Conservation (phyloP, 2,797 vertebrate genomes). For the Centropyge bicolor region DNA sequence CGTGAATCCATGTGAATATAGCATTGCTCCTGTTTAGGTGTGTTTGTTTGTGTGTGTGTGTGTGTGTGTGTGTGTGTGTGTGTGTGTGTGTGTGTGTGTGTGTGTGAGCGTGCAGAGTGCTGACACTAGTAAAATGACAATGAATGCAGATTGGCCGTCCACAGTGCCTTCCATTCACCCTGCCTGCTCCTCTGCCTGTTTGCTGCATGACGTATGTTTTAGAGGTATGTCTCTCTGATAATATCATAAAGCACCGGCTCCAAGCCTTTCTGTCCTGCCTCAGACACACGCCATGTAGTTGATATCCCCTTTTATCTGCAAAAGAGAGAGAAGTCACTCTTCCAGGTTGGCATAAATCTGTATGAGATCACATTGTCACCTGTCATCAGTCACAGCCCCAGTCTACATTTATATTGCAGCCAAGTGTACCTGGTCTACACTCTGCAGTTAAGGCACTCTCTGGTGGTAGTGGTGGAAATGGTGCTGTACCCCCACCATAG, state of each 20-base stretch:
- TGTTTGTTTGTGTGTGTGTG: not conserved
- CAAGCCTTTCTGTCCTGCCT: not conserved
- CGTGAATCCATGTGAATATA: no score
- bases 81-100: conserved; percentile 4
- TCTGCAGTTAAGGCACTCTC: no score
- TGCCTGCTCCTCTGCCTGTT: not conserved
- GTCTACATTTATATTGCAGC: conserved; percentile 16
- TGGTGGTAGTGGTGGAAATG: not conserved
- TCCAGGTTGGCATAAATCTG: not conserved
- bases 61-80: not conserved
- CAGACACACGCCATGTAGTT: not conserved
- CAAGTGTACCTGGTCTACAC: not conserved
- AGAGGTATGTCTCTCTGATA: conserved; percentile 7
- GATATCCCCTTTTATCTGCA: not conserved
- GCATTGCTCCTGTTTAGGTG: no score
- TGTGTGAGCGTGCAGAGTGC: conserved; percentile 47
- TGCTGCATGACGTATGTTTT: not conserved
- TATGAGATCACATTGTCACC: conserved; percentile 5
- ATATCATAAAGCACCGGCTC: conserved; percentile 23
- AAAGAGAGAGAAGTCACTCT: not conserved
- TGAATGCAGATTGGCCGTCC: conserved; percentile 54
- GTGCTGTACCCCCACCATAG: not conserved
- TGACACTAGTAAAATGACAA: conserved; percentile 58
- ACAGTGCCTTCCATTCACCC: conserved; percentile 1
- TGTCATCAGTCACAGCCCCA: not conserved